These are phyloP conservation scores for Tychaedon coryphoeus DNA, from an alignment of 2,113 vertebrate species.

Conservation along the genomic window DNA sequence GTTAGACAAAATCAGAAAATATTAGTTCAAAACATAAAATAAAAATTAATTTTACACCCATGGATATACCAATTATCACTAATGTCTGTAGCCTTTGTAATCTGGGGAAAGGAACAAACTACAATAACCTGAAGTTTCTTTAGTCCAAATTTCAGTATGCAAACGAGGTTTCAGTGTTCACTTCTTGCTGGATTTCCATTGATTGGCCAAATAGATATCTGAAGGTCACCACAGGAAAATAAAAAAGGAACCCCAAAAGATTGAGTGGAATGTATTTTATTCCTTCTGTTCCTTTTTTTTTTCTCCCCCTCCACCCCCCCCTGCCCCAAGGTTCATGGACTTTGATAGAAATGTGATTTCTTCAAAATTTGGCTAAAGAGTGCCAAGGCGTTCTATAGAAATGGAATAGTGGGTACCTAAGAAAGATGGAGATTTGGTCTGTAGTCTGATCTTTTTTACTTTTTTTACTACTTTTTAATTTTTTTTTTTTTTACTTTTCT, in stretches of 20 bases:
- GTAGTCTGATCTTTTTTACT: not conserved
- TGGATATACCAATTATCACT: not conserved
- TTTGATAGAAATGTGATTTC: not conserved
- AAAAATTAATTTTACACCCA: not conserved
- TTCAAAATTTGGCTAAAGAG: not conserved
- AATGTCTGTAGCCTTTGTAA: not conserved
- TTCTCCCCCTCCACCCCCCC: too few relatives aligned
- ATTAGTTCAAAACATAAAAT: not conserved
- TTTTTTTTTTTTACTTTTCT: not conserved
- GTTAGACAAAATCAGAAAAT: not conserved
- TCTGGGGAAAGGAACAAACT: not conserved
- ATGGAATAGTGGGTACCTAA: not conserved
- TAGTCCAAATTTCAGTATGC: not conserved
- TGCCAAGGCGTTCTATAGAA: not conserved
- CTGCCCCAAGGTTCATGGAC: not conserved
- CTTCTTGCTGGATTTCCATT: not conserved
- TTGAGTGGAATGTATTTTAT: accelerated
- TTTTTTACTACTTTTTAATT: too few relatives aligned
- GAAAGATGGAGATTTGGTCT: not conserved
- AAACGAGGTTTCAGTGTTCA: not conserved
- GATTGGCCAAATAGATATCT: not conserved
- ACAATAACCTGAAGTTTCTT: not conserved
- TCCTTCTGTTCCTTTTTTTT: too few relatives aligned
- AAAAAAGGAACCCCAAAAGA: not conserved
- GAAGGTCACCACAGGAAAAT: not conserved